phyloP scores from a whole-genome alignment of 2,113 vertebrate species.

The Malurus cyaneus region DNA sequence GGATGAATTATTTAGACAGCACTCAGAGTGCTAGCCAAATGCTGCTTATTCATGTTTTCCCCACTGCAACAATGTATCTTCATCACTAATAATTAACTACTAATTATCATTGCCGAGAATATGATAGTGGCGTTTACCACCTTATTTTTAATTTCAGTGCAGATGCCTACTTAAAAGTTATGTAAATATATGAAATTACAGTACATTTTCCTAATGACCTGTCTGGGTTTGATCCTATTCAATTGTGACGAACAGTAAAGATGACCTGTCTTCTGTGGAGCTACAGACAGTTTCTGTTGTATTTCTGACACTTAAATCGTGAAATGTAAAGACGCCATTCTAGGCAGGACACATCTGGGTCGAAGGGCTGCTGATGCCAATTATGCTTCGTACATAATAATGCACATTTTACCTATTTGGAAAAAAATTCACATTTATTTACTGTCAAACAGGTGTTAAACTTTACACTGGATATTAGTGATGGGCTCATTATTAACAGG shows the following conservation, averaged over 20 bases:
- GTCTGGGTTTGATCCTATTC: constrained; percentile 10
- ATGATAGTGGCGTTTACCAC: background rate
- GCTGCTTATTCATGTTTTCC: constrained; percentile 46
- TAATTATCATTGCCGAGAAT: constrained; percentile 37
- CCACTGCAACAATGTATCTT: constrained; percentile 48
- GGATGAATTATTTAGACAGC: constrained; percentile 37
- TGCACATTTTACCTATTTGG: constrained; percentile 82
- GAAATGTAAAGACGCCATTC: background rate
- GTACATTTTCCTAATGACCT: constrained; percentile 41
- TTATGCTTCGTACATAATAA: constrained; percentile 70
- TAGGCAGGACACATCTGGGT: background rate
- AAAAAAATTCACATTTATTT: constrained; percentile 99
- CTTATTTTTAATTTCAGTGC: constrained; percentile 15
- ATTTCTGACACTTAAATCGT: background rate
- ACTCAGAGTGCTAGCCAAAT: background rate
- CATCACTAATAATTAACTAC: constrained; percentile 54
- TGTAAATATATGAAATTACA: constrained; percentile 36
- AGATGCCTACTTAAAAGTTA: constrained; percentile 26
- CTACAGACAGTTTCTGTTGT: background rate
- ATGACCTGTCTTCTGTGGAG: constrained; percentile 7
- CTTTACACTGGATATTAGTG: constrained; percentile 99
- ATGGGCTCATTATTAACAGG: constrained; percentile 96
- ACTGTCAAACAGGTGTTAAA: constrained; percentile 99
- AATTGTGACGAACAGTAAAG: background rate
- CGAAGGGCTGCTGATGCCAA: constrained; percentile 43